These are phyloP conservation scores for Acanthoscelides obtectus DNA, from an alignment of 2,888 invertebrate species.

Conservation along the genomic window DNA sequence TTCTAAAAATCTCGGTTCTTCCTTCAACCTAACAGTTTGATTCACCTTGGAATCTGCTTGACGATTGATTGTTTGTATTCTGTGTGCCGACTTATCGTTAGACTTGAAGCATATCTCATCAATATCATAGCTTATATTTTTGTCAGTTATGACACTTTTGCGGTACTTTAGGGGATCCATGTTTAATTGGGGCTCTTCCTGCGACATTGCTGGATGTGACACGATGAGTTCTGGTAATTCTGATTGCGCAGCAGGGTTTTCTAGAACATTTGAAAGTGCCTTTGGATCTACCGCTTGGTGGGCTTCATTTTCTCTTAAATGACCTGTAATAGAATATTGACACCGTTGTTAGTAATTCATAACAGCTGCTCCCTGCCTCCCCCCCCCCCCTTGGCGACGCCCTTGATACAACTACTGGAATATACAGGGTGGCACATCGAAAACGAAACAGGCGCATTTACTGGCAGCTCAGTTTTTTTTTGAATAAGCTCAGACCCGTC, in stretches of 20 bases:
- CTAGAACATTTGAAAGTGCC: neutral
- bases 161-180: neutral
- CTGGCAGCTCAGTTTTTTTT: too few relatives aligned
- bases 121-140: slow-evolving; percentile 14
- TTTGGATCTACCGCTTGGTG: neutral
- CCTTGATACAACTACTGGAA: too few relatives aligned
- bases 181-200: neutral
- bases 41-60: neutral
- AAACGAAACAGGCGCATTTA: too few relatives aligned
- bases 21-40: neutral
- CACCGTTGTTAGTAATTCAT: too few relatives aligned
- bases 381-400: too few relatives aligned
- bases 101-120: slow-evolving; percentile 20
- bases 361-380: too few relatives aligned
- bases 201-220: neutral
- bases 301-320: neutral
- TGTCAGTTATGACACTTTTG: slow-evolving; percentile 2
- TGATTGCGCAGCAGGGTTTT: neutral
- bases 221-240: neutral
- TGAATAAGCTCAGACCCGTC: too few relatives aligned
- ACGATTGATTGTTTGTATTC: neutral
- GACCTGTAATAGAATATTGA: neutral
- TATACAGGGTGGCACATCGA: too few relatives aligned
- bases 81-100: slow-evolving; percentile 6
- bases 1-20: neutral